Base-by-base conservation (phyloP, 2,797 vertebrate species). In the Acanthopagrus latus region DNA sequence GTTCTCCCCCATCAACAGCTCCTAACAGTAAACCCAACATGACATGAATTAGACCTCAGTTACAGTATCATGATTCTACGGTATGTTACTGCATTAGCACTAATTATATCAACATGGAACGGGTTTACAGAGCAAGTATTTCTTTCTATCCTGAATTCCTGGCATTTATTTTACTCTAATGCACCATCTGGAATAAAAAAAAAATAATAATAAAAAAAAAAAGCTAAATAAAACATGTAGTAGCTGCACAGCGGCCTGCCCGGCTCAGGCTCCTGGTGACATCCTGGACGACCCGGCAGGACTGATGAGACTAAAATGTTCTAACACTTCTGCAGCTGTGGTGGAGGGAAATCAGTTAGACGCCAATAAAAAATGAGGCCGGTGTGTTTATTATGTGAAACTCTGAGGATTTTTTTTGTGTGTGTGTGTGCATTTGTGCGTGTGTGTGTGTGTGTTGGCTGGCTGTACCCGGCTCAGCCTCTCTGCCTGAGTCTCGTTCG, bases 371-470 rank as follows among this genome's bases (percentile, higher is more conserved):
- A 71, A 89, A 89, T 62, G 81, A 76, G 46, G 65, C 38, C 62
- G 56, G 56, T 69, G 78, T 84, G 64, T 85, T 76, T 71, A 21
- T 74, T 47, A 41, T 74, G 55, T 71, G 54, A 56, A 74, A 63
- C 51, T 76, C 25, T 60, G 41, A 44, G 27, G 21, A 7, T 64
- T 44, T 38, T 38, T 27, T 38, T 38, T 27, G 27, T 62, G 9
- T 72, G 33, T 55, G 1, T 64, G 21, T 59, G 54, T 20, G 58
- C 62, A 59, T 44, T 58, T 59, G 57, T 44, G 58, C 23, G 46
- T n/a, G 12, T 47, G 14, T 41, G 27, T 27, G 21, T 64, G 25
- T 27, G n/a, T 44, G 29, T 75, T 80, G 73, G 44, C 75, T 79
- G 46, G n/a, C 68, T 81, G 67, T 64, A 5, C 46, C 14, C 41